A percentile compares a stretch with the other conserved stretches of the same genome.
Evolutionary conservation across 2,888 invertebrate genomes (phyloP).

Genomic region (Deroplatys truncata): DNA sequence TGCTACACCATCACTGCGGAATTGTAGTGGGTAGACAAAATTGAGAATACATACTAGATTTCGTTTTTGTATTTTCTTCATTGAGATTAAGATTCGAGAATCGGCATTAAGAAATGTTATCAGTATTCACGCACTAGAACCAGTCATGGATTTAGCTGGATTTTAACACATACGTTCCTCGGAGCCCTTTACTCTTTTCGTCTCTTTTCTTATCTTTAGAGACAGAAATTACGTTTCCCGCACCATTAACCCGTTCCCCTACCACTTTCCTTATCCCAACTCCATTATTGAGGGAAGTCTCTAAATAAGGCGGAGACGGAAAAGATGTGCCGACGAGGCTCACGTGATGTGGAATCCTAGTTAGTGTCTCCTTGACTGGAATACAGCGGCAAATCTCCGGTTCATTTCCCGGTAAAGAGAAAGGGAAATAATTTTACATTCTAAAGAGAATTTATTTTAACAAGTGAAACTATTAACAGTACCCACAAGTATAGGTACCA

Average conservation of each 20-base stretch:
- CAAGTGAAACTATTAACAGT: too few relatives aligned
- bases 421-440: too few relatives aligned
- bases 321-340: not conserved
- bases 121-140: not conserved
- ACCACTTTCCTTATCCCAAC: not conserved
- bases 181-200: not conserved
- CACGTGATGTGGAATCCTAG: not conserved
- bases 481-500: too few relatives aligned
- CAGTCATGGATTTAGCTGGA: not conserved
- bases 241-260: conserved; percentile 15
- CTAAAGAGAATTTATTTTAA: too few relatives aligned
- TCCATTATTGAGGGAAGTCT: conserved; percentile 24
- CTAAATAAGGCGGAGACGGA: conserved; percentile 12
- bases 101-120: not conserved
- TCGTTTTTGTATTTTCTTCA: not conserved
- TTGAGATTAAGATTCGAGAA: not conserved
- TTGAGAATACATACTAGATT: too few relatives aligned
- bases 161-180: not conserved
- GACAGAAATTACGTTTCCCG: conserved; percentile 22
- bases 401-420: not conserved
- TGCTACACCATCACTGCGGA: too few relatives aligned
- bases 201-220: not conserved
- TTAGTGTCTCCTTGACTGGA: not conserved
- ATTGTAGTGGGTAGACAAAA: too few relatives aligned
- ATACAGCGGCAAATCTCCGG: not conserved